Evolutionary conservation across 2,888 invertebrate species (phyloP).

Genomic region (Schizotus pectinicornis): DNA sequence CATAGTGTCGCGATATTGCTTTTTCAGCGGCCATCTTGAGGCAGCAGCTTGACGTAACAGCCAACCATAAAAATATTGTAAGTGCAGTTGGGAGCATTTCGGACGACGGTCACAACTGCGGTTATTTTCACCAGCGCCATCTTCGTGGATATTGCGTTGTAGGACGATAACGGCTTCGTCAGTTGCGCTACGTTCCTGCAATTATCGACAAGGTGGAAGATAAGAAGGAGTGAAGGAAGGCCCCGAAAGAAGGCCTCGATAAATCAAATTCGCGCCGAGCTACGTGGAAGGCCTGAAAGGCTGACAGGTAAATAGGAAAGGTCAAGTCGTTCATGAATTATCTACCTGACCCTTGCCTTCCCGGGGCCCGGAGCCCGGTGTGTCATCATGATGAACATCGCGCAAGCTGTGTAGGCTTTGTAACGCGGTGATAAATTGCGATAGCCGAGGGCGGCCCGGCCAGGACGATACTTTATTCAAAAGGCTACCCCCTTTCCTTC

Average conservation of each 20-base stretch:
- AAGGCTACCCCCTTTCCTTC: background rate
- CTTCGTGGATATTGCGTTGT: too few species aligned
- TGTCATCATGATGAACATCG: constrained; percentile 31
- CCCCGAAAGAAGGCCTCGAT: constrained; percentile 2
- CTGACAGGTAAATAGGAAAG: constrained; percentile 31
- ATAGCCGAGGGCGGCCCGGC: constrained; percentile 10
- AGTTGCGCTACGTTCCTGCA: background rate
- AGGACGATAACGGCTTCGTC: too few species aligned
- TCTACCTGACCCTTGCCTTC: constrained; percentile 26
- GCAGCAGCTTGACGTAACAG: constrained; percentile 35
- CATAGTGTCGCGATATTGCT: constrained; percentile 37
- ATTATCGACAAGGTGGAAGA: constrained; percentile 3
- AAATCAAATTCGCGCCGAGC: constrained; percentile 21
- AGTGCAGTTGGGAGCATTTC: constrained; percentile 26
- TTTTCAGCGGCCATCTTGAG: constrained; percentile 35
- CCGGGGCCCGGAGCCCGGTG: background rate
- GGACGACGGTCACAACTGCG: constrained; percentile 16
- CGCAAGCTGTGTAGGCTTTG: constrained; percentile 18
- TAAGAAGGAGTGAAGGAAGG: constrained; percentile 1
- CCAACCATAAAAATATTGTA: constrained; percentile 31
- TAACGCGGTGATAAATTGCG: constrained; percentile 21
- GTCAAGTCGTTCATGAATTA: constrained; percentile 29
- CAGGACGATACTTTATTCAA: constrained; percentile 19
- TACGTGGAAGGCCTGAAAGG: background rate
- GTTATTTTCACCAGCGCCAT: background rate